A percentile compares a stretch with the other conserved stretches of the same genome.
Conservation (phyloP, 2,888 invertebrate genomes). For the Lepetodrilus schrolli region DNA sequence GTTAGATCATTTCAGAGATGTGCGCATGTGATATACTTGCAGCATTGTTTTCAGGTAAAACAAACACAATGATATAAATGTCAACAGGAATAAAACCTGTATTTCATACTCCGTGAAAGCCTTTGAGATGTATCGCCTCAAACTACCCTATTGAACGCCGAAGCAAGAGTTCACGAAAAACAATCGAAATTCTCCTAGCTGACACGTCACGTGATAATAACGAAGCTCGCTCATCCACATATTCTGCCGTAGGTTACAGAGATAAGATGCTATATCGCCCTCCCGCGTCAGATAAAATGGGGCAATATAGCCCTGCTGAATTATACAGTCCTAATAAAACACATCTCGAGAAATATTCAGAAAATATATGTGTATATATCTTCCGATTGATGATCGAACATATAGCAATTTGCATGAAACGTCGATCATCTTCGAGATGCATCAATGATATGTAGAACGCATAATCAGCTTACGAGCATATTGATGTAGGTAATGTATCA, state of each 20-base stretch:
- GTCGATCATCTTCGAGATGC: no score
- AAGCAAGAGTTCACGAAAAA: neutral
- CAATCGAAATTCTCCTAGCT: neutral
- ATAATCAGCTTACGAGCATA: no score
- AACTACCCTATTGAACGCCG: neutral
- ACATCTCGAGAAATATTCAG: no score
- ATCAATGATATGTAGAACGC: no score
- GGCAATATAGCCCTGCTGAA: no score
- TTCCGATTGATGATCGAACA: no score
- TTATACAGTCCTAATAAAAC: no score
- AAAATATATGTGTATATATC: no score
- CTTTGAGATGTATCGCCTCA: neutral
- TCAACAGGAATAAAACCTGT: neutral
- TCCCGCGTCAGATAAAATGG: neutral
- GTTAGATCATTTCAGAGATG: neutral
- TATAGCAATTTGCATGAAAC: no score
- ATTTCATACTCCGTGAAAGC: neutral
- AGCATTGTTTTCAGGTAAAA: neutral
- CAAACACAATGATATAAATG: constrained; percentile 26
- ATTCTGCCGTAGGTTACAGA: neutral
- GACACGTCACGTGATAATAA: constrained; percentile 9
- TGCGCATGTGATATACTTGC: neutral
- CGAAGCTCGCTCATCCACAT: neutral
- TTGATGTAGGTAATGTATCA: no score
- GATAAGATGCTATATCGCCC: neutral